Percentiles rank a stretch among this genome's conserved stretches.
phyloP scores from a whole-genome alignment of 2,797 vertebrate species.

The Sebastes vulpes region DNA sequence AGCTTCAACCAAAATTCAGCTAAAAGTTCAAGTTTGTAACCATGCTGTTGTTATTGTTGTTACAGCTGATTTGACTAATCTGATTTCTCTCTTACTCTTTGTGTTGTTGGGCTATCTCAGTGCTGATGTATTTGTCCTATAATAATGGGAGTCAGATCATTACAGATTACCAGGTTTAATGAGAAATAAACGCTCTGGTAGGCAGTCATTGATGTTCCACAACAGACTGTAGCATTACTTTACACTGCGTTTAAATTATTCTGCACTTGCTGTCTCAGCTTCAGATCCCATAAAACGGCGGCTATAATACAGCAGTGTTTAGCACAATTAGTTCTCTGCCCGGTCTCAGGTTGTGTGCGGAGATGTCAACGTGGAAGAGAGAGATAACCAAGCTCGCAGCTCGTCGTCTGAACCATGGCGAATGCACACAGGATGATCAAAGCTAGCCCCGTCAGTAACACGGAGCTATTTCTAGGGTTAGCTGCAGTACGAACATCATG shows the following conservation, averaged over 20 bases:
- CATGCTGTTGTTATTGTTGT: background rate
- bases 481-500: conserved; percentile 17
- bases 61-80: background rate
- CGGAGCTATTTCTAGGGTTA: conserved; percentile 49
- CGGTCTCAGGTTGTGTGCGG: conserved; percentile 30
- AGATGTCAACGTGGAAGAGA: conserved; percentile 31
- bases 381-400: conserved; percentile 51
- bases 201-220: background rate
- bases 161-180: conserved; percentile 8
- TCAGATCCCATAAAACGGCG: conserved; percentile 15
- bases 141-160: background rate
- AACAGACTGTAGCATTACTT: background rate
- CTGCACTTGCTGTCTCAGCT: conserved; percentile 1
- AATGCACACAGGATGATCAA: conserved; percentile 62
- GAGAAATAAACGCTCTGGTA: conserved; percentile 3
- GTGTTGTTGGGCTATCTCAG: background rate
- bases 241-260: conserved; percentile 18
- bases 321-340: conserved; percentile 37
- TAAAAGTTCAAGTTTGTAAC: background rate
- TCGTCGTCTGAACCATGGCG: conserved; percentile 23
- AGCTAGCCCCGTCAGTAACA: conserved; percentile 27
- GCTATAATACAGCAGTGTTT: conserved; percentile 30
- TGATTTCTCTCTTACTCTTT: background rate
- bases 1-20: background rate
- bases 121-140: background rate